phyloP scores from a whole-genome alignment of 2,888 invertebrate species.

The Pachydiplax longipennis region DNA sequence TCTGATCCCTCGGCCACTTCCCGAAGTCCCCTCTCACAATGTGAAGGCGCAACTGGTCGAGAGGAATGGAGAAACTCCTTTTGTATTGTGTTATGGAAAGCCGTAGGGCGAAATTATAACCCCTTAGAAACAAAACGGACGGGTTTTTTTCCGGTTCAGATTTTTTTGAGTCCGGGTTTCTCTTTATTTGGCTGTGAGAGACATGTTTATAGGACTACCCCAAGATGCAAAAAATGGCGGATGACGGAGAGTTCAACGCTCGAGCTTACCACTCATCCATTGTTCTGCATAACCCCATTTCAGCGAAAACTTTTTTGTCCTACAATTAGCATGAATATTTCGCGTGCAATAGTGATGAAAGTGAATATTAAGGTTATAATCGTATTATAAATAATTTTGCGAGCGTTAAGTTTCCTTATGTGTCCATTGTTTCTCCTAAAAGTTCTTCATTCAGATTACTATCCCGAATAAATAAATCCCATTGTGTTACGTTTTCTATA shows the following conservation, averaged over 20 bases:
- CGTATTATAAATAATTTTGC: no score
- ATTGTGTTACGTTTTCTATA: no score
- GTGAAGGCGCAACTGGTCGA: neutral
- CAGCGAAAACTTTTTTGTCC: no score
- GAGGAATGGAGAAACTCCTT: neutral
- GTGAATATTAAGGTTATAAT: no score
- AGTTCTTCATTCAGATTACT: no score
- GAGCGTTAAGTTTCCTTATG: no score
- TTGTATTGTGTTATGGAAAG: neutral
- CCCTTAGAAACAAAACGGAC: neutral
- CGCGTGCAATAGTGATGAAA: no score
- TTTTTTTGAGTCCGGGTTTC: neutral
- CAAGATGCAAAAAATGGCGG: neutral
- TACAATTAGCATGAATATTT: no score
- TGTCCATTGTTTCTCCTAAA: no score
- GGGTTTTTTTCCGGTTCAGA: neutral
- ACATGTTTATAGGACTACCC: no score
- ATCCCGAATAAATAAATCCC: no score
- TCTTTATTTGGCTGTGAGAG: no score
- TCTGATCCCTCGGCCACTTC: neutral
- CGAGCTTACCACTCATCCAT: neutral
- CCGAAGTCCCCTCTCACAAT: neutral
- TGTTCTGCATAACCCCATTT: neutral
- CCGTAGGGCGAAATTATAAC: neutral
- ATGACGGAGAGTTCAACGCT: neutral